These are phyloP conservation scores for Calameuta filiformis DNA, from an alignment of 2,888 invertebrate genomes.

Conservation along the genomic window DNA sequence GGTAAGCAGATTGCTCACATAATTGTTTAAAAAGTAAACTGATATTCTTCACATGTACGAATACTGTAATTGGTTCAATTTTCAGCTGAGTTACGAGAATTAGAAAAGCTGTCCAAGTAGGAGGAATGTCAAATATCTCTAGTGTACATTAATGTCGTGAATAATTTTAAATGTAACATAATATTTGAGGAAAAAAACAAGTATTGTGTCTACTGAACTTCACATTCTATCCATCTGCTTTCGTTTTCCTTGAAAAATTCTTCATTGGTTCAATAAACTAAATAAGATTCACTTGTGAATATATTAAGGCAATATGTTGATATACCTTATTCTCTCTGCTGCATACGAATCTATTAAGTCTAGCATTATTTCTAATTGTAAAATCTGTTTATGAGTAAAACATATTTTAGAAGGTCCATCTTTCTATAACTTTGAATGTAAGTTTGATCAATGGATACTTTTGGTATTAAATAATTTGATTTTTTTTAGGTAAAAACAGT, in stretches of 20 bases:
- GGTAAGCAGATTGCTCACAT: constrained; percentile 61
- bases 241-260: background rate
- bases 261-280: background rate
- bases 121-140: constrained; percentile 29
- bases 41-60: background rate
- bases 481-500: constrained; percentile 16
- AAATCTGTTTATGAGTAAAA: background rate
- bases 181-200: background rate
- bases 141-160: constrained; percentile 16
- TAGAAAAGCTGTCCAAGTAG: constrained; percentile 64
- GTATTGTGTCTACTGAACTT: background rate
- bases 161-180: constrained; percentile 16
- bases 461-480: background rate
- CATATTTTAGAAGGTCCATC: background rate
- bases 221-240: background rate
- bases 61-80: constrained; percentile 35
- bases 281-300: background rate
- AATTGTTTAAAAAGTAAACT: background rate
- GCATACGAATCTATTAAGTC: background rate
- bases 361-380: background rate
- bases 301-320: background rate
- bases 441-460: background rate
- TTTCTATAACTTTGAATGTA: background rate
- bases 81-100: constrained; percentile 68
- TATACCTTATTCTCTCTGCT: background rate